These are phyloP conservation scores for Geotria australis DNA, from an alignment of 2,797 vertebrate genomes.

Conservation along the genomic window DNA sequence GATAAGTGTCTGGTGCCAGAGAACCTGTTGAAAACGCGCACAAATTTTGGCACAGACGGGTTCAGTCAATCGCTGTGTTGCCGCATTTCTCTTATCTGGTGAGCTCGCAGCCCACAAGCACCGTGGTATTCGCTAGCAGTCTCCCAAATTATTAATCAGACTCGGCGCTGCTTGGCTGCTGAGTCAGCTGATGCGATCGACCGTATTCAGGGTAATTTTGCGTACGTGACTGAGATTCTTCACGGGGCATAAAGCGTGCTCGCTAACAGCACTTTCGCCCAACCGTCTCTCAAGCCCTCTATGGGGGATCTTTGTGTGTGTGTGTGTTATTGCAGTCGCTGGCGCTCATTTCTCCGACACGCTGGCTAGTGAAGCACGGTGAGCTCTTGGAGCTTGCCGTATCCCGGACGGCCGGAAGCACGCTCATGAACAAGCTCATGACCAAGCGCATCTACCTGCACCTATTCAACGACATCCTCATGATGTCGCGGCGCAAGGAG, in stretches of 20 bases:
- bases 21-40: too few relatives aligned
- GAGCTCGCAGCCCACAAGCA: too few relatives aligned
- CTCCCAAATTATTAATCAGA: too few relatives aligned
- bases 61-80: too few relatives aligned
- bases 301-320: not conserved
- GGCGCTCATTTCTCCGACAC: conserved; percentile 62
- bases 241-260: not conserved
- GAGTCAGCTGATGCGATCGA: too few relatives aligned
- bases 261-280: not conserved
- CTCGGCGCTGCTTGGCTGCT: too few relatives aligned
- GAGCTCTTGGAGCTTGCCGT: conserved; percentile 53
- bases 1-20: conserved; percentile 13
- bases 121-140: too few relatives aligned
- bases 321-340: conserved; percentile 22
- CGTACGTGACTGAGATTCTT: not conserved
- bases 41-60: too few relatives aligned
- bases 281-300: not conserved
- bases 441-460: conserved; percentile 51
- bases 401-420: conserved; percentile 34
- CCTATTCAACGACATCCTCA: conserved; percentile 52
- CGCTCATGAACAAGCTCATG: conserved; percentile 26
- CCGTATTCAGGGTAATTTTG: not conserved
- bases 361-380: conserved; percentile 63
- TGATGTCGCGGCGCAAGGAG: conserved; percentile 54
- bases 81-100: too few relatives aligned